Evolutionary conservation across 2,113 vertebrate species (phyloP).

Genomic region (Brachirus orientalis): DNA sequence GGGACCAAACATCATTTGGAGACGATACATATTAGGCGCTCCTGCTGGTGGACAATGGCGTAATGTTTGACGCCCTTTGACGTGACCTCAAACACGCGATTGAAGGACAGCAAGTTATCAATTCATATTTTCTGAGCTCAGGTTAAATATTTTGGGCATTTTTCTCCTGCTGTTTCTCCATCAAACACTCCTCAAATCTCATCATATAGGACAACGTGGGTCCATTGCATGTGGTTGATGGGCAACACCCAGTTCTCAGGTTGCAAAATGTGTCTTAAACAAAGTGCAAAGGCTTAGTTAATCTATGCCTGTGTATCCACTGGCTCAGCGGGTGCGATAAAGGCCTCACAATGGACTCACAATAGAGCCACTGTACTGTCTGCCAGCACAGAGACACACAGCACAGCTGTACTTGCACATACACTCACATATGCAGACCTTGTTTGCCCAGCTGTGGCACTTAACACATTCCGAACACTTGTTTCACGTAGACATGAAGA

Average conservation of each 20-base stretch:
- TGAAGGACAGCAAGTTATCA: too few species aligned
- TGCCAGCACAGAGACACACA: constrained; percentile 40
- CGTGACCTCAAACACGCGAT: too few species aligned
- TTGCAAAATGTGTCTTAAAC: constrained; percentile 42
- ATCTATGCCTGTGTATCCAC: constrained; percentile 52
- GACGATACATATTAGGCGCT: too few species aligned
- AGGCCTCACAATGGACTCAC: constrained; percentile 52
- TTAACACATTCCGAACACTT: constrained; percentile 21
- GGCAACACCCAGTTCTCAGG: constrained; percentile 17
- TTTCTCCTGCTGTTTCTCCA: too few species aligned
- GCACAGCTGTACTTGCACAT: constrained; percentile 54
- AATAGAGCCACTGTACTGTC: constrained; percentile 66
- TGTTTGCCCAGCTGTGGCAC: constrained; percentile 20
- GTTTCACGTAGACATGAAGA: constrained; percentile 28
- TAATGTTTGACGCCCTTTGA: too few species aligned
- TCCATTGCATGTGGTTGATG: neutral
- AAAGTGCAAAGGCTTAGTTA: constrained; percentile 49
- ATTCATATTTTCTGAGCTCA: too few species aligned
- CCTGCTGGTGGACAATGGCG: too few species aligned
- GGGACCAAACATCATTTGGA: too few species aligned
- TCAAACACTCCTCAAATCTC: neutral
- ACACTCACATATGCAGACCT: constrained; percentile 18
- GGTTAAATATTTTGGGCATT: too few species aligned
- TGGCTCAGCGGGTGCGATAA: constrained; percentile 44
- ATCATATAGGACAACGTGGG: neutral